phyloP scores from a whole-genome alignment of 2,888 invertebrate genomes.

The Ischnura elegans region DNA sequence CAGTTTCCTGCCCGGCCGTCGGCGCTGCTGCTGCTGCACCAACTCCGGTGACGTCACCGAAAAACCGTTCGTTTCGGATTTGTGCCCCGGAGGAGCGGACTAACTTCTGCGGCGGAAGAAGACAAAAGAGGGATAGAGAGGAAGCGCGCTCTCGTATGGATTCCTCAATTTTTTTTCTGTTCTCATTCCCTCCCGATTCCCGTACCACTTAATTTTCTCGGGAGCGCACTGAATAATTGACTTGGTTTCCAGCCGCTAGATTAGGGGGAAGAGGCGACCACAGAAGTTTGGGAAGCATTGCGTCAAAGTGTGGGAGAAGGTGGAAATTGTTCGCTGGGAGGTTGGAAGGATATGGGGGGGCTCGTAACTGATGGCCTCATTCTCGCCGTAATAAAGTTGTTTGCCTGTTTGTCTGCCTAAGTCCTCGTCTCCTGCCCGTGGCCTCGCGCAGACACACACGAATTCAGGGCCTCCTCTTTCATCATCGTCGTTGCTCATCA shows the following conservation, averaged over 20 bases:
- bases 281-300: neutral
- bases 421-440: neutral
- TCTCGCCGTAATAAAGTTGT: conserved; percentile 35
- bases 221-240: conserved; percentile 31
- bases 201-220: conserved; percentile 10
- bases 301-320: neutral
- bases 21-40: neutral
- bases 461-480: neutral
- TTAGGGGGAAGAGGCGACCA: neutral
- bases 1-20: neutral
- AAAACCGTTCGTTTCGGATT: too few relatives aligned
- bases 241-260: neutral
- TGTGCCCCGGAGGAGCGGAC: neutral
- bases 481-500: conserved; percentile 28
- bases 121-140: too few relatives aligned
- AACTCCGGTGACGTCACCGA: neutral
- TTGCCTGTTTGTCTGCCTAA: conserved; percentile 7
- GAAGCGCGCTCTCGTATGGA: too few relatives aligned
- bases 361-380: conserved; percentile 31
- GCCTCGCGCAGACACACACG: neutral
- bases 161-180: too few relatives aligned
- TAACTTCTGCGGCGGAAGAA: neutral
- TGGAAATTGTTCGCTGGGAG: neutral
- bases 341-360: neutral
- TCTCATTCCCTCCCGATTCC: neutral